Evolutionary conservation across 2,797 vertebrate species (phyloP), one percentile per base, ranked within the genome.

Genomic region (Halcyon badia): DNA sequence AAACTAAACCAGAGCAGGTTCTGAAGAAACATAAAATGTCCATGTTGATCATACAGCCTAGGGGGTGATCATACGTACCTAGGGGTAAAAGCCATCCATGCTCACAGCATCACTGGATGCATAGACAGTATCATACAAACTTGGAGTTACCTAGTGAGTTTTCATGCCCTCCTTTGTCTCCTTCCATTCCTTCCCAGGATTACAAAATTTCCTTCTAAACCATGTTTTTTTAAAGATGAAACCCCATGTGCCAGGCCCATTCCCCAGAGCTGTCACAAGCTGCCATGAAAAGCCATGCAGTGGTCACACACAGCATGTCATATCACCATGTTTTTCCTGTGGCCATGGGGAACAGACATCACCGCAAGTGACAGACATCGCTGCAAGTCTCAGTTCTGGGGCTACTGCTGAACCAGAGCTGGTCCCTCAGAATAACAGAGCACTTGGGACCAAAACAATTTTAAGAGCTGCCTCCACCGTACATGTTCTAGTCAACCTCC

Each of bases 291-390:
- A 72, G 30, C 61, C 3, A 1, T 33, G 52, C 2, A 2, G 21
- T 14, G 25, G 21, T 28, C n/a, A 6, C 19, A 18, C 60, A 51
- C 37, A 25, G 9, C 10, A 13, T 26, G 28, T 24, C 0, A 0
- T 14, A 10, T 21, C 33, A 44, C 25, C 12, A 14, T 0, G 0
- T 12, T 28, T 52, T n/a, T 69, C 15, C 46, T 1, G 0, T 18
- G 48, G 28, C 41, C 14, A 6, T 3, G 8, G 17, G 11, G 25
- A 75, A 19, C 60, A 80, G 51, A 24, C 14, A 10, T 35, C 48
- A 21, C 51, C 35, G n/a, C 39, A 66, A 4, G 17, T 69, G 75
- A 19, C 60, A 80, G 51, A 26, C 16, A 10, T 35, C 48, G 16
- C 51, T 39, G n/a, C 39, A 66, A 4, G 17, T 69, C 58, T 54